These are phyloP conservation scores for Drosophila willistoni DNA, from an alignment of 1,140 invertebrate species.

Conservation along the genomic window DNA sequence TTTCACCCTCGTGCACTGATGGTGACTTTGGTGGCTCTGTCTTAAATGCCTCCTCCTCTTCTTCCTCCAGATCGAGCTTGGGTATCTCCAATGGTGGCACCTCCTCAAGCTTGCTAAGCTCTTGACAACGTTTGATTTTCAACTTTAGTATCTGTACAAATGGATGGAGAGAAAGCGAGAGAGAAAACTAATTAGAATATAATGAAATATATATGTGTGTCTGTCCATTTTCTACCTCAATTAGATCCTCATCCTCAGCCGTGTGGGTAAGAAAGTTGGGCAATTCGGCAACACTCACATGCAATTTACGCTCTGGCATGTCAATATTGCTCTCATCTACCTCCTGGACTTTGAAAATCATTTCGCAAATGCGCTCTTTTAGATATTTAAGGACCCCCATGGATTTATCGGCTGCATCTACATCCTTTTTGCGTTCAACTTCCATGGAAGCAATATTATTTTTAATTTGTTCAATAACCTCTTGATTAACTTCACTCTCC, in stretches of 20 bases:
- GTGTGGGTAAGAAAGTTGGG: constrained; percentile 70
- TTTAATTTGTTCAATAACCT: constrained; percentile 87
- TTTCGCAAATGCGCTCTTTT: constrained; percentile 82
- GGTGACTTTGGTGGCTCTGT: constrained; percentile 66
- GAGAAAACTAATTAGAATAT: neutral
- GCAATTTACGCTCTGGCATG: constrained; percentile 53
- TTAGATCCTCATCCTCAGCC: constrained; percentile 72
- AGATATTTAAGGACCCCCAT: constrained; percentile 84
- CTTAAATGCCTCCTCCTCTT: constrained; percentile 63
- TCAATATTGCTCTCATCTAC: constrained; percentile 79
- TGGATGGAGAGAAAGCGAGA: neutral
- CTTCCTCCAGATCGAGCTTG: constrained; percentile 64
- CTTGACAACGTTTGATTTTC: constrained; percentile 75
- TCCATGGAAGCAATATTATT: constrained; percentile 84
- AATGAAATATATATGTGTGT: neutral
- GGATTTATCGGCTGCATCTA: constrained; percentile 83
- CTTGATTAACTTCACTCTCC: constrained; percentile 89
- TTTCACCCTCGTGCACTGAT: constrained; percentile 67
- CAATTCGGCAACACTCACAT: constrained; percentile 64
- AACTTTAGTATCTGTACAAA: constrained; percentile 66
- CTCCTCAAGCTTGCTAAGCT: constrained; percentile 68
- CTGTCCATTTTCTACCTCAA: constrained; percentile 51
- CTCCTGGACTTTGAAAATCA: constrained; percentile 82
- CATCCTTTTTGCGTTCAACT: constrained; percentile 82
- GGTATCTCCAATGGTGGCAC: constrained; percentile 61